Conservation (phyloP, 2,797 vertebrate species). For the Hypotaenidia philippensis region DNA sequence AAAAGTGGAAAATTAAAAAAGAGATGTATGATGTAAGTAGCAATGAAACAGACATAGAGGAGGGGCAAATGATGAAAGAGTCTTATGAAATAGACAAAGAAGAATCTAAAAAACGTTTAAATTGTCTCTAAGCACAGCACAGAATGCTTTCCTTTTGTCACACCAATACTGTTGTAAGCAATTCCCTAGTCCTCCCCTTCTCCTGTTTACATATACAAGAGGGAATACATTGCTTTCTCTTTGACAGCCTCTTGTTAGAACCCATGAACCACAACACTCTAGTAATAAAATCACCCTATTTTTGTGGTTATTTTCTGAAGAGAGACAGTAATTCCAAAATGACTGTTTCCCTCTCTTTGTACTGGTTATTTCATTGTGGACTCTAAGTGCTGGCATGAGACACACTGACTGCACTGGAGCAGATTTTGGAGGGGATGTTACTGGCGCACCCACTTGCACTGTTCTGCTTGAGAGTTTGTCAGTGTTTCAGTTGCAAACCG, state of each 20-base stretch:
- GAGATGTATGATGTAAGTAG: not conserved
- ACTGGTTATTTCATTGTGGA: conserved; percentile 29
- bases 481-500: conserved; percentile 34
- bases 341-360: conserved; percentile 50
- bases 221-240: conserved; percentile 16
- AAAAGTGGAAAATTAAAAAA: not conserved
- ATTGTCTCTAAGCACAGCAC: not conserved
- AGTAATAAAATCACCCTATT: conserved; percentile 23
- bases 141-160: conserved; percentile 24
- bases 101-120: conserved; percentile 8
- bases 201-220: not conserved
- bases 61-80: not conserved
- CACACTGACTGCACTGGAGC: not conserved
- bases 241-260: conserved; percentile 26
- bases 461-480: conserved; percentile 50
- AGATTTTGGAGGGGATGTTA: conserved; percentile 51
- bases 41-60: not conserved
- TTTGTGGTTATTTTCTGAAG: conserved; percentile 58
- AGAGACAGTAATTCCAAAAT: conserved; percentile 49
- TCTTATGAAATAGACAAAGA: conserved; percentile 24
- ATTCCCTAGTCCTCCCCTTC: not conserved
- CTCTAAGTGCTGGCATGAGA: conserved; percentile 9
- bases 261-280: conserved; percentile 23
- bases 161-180: not conserved
- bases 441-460: not conserved